phyloP scores from a whole-genome alignment of 2,888 invertebrate species.

The Rhaphigaster nebulosa region DNA sequence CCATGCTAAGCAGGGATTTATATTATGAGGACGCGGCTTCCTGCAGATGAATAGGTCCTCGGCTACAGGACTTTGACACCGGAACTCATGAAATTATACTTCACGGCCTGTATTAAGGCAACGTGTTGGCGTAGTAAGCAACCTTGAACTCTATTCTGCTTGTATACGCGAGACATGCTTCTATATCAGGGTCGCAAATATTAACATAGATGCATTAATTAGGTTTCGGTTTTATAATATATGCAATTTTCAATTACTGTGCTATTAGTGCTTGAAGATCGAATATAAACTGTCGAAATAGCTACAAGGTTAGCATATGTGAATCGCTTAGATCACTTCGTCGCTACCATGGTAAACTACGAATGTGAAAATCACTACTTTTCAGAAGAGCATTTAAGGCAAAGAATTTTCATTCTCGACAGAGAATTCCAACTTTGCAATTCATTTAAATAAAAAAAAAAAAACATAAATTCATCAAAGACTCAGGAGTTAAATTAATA shows the following conservation, averaged over 20 bases:
- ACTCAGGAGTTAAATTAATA: too few species aligned
- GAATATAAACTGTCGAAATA: background rate
- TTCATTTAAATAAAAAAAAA: too few species aligned
- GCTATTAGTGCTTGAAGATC: background rate
- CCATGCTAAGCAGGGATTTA: background rate
- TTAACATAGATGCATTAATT: background rate
- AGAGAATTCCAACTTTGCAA: too few species aligned
- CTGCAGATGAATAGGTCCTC: background rate
- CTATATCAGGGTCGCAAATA: background rate
- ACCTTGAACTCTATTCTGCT: background rate
- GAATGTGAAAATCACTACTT: too few species aligned
- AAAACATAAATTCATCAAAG: too few species aligned
- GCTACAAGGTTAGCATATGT: background rate
- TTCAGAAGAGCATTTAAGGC: too few species aligned
- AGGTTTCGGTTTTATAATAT: background rate
- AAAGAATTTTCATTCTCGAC: too few species aligned
- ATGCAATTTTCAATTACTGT: background rate
- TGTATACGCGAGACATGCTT: background rate
- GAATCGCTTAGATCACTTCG: background rate
- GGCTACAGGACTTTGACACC: slow-evolving; percentile 34
- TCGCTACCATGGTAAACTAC: too few species aligned
- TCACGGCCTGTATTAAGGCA: background rate
- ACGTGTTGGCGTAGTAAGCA: background rate
- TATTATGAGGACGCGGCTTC: background rate
- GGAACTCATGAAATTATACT: slow-evolving; percentile 8